Evolutionary conservation across 2,888 invertebrate species (phyloP), one percentile per base, ranked within the genome.

Genomic region (Pyrrhia umbra): DNA sequence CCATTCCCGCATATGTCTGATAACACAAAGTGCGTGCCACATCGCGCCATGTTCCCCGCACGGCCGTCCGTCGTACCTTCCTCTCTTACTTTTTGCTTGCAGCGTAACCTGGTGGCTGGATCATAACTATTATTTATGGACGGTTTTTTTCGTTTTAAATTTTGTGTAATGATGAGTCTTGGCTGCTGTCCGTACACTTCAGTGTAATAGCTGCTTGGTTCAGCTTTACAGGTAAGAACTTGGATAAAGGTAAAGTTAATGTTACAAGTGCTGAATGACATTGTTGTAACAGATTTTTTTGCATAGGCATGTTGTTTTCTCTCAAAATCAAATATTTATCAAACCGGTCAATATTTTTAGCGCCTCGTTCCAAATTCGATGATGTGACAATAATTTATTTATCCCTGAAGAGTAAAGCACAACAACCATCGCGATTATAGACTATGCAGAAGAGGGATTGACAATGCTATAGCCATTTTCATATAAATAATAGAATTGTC

Each of bases 51-150:
- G 42, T 64, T 42, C 40, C 49, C 55, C 43, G 56, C 55, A 50
- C 51, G 61, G 62, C 52, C 68, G 69, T 56, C 62, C 64, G 56
- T 55, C 67, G 49, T 54, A 58, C 65, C 62, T 54, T 56, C 65
- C 62, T 70, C 62, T 72, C 81, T 79, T 67, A 85, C 82, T 87
- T 89, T 88, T 88, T 88, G 85, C 81, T 61, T 82, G 78, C 86
- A 83, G 90, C 91, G 91, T 91, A 91, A 90, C 89, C 68, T 85
- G 88, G 91, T 88, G 87, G 90, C 90, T 74, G 85, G 81, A 83
- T 87, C 88, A 87, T 89, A 89, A 92, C 90, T 89, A 91, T 89
- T 88, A 88, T 90, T 90, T 91, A 92, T 88, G 88, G 85, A 83
- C 83, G 82, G 87, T 89, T 90, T 89, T 88, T 89, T 90, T 90